These are phyloP conservation scores for Caenorhabditis sinica DNA, from an alignment of 2,888 invertebrate genomes.

Conservation along the genomic window DNA sequence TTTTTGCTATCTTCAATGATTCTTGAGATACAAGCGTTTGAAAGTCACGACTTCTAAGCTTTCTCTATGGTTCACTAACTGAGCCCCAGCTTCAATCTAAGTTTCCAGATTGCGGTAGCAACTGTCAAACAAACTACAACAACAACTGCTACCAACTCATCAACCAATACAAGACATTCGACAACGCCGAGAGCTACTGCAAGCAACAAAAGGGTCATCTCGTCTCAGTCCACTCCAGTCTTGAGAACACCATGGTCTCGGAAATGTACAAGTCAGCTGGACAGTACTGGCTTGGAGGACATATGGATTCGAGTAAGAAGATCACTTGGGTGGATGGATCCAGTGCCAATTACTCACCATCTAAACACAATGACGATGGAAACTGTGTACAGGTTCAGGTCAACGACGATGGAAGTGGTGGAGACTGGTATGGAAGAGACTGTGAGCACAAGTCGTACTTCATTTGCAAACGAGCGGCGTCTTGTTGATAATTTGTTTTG, in stretches of 20 bases:
- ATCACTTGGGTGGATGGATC: not conserved
- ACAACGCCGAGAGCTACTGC: not conserved
- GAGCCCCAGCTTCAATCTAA: not conserved
- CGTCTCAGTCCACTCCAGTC: not conserved
- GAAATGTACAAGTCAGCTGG: not conserved
- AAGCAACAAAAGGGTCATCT: not conserved
- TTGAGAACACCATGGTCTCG: not conserved
- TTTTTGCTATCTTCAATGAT: no score
- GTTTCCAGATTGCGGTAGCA: not conserved
- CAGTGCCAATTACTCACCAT: not conserved
- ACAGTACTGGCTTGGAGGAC: not conserved
- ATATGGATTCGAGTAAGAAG: not conserved
- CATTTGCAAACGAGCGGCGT: not conserved
- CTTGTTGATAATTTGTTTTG: not conserved
- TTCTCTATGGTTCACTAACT: not conserved
- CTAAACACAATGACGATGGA: not conserved
- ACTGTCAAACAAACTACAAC: not conserved
- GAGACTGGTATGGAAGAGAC: not conserved
- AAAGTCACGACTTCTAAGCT: no score
- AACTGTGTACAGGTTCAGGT: not conserved
- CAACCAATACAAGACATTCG: not conserved
- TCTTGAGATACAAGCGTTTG: no score
- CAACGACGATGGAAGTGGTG: not conserved
- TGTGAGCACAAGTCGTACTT: not conserved
- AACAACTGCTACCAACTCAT: not conserved